Percentiles rank a stretch among this genome's conserved stretches.
Evolutionary conservation across 1,140 invertebrate genomes (phyloP).

Genomic region (Meloidogyne floridensis): DNA sequence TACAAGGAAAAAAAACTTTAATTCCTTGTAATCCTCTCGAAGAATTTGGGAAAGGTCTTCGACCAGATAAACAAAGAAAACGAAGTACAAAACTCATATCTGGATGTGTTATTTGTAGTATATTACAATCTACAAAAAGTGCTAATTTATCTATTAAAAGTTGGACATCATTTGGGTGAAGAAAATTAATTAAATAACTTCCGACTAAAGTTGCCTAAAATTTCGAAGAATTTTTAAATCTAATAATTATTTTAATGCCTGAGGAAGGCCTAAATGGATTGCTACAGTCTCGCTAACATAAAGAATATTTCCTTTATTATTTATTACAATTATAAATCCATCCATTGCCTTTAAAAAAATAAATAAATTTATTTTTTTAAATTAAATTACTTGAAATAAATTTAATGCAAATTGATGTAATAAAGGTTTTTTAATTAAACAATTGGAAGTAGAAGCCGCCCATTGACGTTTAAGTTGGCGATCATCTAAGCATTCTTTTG

Average conservation of each 20-base stretch:
- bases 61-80: constrained; percentile 17
- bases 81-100: constrained; percentile 23
- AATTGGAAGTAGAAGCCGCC: not conserved
- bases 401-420: constrained; percentile 28
- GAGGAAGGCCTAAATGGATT: constrained; percentile 21
- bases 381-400: constrained; percentile 15
- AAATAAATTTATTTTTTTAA: not conserved
- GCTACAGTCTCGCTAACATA: constrained; percentile 27
- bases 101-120: constrained; percentile 7
- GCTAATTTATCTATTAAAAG: constrained; percentile 14
- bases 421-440: not conserved
- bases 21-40: constrained; percentile 4
- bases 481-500: not conserved
- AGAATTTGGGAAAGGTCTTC: constrained; percentile 15
- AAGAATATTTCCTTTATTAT: constrained; percentile 6
- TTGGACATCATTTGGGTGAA: constrained; percentile 11
- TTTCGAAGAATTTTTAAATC: not conserved
- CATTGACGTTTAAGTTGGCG: not conserved
- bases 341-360: constrained; percentile 25
- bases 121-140: not conserved
- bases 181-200: constrained; percentile 6
- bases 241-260: constrained; percentile 4
- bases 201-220: constrained; percentile 16
- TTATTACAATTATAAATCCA: constrained; percentile 28
- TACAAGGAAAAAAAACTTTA: not conserved